Percentiles rank a stretch among this genome's conserved stretches.
Conservation (phyloP, 2,888 invertebrate species). For the Phyllotreta cruciferae region DNA sequence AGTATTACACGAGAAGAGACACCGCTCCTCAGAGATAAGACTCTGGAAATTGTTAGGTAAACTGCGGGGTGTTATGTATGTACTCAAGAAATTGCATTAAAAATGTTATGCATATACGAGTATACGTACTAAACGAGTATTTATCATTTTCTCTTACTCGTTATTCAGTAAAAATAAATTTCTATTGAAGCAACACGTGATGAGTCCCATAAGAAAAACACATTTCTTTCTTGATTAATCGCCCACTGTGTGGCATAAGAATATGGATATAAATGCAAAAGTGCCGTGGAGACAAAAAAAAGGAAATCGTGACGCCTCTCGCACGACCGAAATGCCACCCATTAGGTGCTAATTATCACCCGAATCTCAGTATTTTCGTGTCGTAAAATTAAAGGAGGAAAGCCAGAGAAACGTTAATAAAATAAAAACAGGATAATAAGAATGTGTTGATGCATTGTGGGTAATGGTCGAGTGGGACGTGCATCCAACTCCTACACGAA, state of each 20-base stretch:
- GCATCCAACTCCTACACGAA: conserved; percentile 28
- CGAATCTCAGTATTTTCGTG: conserved; percentile 25
- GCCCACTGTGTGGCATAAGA: too few species aligned
- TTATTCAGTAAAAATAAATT: background rate
- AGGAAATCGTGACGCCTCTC: conserved; percentile 4
- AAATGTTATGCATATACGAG: conserved; percentile 19
- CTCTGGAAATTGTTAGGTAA: conserved; percentile 23
- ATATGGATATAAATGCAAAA: too few species aligned
- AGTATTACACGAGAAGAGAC: conserved; percentile 23
- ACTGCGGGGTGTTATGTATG: conserved; percentile 29
- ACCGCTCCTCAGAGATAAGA: conserved; percentile 30
- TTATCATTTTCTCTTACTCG: conserved; percentile 19
- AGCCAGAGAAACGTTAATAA: conserved; percentile 9
- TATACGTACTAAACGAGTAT: conserved; percentile 7
- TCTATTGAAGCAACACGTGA: too few species aligned
- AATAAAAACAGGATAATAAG: conserved; percentile 17
- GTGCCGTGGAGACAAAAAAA: background rate
- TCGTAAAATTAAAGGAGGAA: conserved; percentile 17
- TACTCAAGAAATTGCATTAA: conserved; percentile 24
- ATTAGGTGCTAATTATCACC: conserved; percentile 28
- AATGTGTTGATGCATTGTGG: conserved; percentile 30
- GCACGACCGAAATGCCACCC: conserved; percentile 12
- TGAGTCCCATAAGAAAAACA: too few species aligned
- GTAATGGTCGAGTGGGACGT: conserved; percentile 28
- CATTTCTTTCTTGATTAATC: too few species aligned